Evolutionary conservation across 2,888 invertebrate genomes (phyloP).

Genomic region (Melanchra persicariae): DNA sequence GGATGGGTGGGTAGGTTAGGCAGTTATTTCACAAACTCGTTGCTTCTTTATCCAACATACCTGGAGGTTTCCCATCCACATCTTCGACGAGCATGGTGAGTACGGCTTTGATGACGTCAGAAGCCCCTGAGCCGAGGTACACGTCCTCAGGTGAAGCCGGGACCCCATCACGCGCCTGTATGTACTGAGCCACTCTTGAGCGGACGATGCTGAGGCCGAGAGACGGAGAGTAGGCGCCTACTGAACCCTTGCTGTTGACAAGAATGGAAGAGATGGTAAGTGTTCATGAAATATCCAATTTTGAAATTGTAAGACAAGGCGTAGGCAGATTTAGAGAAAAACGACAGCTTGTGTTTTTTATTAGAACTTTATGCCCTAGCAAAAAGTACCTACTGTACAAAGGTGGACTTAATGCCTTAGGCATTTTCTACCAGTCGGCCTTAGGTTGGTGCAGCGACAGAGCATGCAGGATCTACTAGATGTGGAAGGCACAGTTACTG

Average conservation of each 20-base stretch:
- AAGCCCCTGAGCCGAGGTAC: constrained; percentile 97
- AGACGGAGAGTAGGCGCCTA: constrained; percentile 97
- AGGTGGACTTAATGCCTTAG: too few species aligned
- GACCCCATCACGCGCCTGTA: constrained; percentile 92
- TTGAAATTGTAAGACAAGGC: too few species aligned
- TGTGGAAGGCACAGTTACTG: background rate
- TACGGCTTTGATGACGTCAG: constrained; percentile 97
- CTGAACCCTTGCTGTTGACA: constrained; percentile 92
- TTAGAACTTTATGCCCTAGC: too few species aligned
- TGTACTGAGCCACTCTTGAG: constrained; percentile 95
- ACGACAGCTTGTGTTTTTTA: too few species aligned
- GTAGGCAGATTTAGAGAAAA: too few species aligned
- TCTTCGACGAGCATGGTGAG: constrained; percentile 92
- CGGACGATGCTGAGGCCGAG: constrained; percentile 96
- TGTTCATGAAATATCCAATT: too few species aligned
- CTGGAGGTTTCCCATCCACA: constrained; percentile 90
- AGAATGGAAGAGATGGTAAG: background rate
- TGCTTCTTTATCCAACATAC: constrained; percentile 55
- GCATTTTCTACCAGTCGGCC: too few species aligned
- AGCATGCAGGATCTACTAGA: background rate
- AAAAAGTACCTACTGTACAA: too few species aligned
- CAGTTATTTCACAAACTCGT: background rate
- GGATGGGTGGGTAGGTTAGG: background rate
- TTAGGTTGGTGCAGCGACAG: too few species aligned
- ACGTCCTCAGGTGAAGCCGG: constrained; percentile 94